phyloP scores from a whole-genome alignment of 2,113 vertebrate species.

The Bucco capensis region DNA sequence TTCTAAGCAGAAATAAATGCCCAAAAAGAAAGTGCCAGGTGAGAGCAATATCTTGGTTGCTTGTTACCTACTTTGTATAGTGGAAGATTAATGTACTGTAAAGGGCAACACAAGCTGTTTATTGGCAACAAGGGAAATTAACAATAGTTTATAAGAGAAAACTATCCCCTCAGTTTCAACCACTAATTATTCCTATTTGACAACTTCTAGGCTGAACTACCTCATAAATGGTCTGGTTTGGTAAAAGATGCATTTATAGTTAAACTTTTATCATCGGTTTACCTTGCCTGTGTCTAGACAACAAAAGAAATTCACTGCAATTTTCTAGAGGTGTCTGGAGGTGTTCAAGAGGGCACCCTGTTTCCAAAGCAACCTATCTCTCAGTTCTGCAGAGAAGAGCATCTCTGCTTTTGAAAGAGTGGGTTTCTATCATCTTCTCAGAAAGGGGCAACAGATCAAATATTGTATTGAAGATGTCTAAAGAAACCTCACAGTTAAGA shows the following conservation, averaged over 20 bases:
- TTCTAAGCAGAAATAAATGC: neutral
- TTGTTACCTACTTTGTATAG: neutral
- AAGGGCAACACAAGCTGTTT: neutral
- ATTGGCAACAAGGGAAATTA: neutral
- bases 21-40: neutral
- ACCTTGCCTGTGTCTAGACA: neutral
- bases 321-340: neutral
- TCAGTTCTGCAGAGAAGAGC: neutral
- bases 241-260: neutral
- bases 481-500: neutral
- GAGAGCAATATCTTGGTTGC: neutral
- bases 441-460: neutral
- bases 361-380: neutral
- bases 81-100: neutral
- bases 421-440: neutral
- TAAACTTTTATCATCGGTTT: neutral
- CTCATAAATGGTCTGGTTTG: neutral
- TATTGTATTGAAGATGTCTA: neutral
- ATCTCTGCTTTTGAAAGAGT: neutral
- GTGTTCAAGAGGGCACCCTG: neutral
- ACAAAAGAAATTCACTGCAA: neutral
- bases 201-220: neutral
- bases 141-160: slow-evolving; percentile 10
- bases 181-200: neutral
- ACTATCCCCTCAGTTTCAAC: neutral